Base-by-base conservation (phyloP, 2,888 invertebrate species). In the Dorcus parallelipipedus region DNA sequence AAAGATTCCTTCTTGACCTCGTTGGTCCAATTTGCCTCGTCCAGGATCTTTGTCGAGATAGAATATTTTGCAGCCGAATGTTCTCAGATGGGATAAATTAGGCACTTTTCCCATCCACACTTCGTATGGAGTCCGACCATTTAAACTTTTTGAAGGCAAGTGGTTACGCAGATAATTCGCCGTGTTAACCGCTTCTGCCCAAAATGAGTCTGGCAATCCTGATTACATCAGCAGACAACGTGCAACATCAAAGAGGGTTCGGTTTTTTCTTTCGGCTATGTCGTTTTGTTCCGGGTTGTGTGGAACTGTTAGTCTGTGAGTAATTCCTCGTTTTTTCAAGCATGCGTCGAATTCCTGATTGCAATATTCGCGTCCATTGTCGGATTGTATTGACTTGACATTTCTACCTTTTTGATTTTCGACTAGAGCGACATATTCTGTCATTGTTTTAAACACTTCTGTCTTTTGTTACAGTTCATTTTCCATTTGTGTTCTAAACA, bases 221-320 rank as follows among this genome's bases (percentile, higher is more conserved):
- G 10, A 33, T 6, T 49, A 3, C 26, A 49, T 38, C 33, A 49
- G 9, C 20, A 49, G 38, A 33, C 49, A 26, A 38, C 33, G 33
- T 26, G 5, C 49, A 9, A 38, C 38, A 33, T 49, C 26, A 9
- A 49, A 2, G 20, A 20, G 20, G 20, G 3, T 20, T 2, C 49
- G 20, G 26, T 49, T 20, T 7, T 20, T 20, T 20, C 20, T 20
- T 20, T 20, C 49, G 9, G 20, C 23, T 23, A 49, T 10, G 38
- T 38, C 49, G 38, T 38, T 49, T 49, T 49, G 49, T 49, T 49
- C 10, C 38, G 49, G 38, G 49, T 38, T 49, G 10, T 50, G 17
- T 1, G 14, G 50, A 39, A 23, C 38, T 14, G 50, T 40, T 20
- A 50, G 3, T 20, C 39, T 50, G 14, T 23, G 14, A 17, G 38